Evolutionary conservation across 2,113 vertebrate genomes (phyloP), one percentile per base, ranked within the genome.

Genomic region (Ictalurus punctatus): DNA sequence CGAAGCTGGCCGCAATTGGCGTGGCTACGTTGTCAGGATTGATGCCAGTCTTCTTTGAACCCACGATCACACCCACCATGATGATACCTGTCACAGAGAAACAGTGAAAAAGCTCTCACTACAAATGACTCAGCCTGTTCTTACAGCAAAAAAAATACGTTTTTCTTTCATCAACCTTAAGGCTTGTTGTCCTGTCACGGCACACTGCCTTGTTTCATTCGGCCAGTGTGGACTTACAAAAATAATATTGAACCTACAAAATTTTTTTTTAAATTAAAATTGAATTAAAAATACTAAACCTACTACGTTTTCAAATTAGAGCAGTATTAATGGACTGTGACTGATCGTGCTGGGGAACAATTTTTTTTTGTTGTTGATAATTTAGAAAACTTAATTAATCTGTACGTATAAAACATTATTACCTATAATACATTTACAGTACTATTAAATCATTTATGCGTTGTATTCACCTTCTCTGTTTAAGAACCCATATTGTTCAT

Each of bases 1-100:
- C 98, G 91, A 99, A 98, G 90, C 98, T 99, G 92, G 98, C 98
- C 30, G 98, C 98, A 83, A 99, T 99, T 58, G 98, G 98, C 8
- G 98, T 99, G 83, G 98, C 98, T 87, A 99, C 97, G 0, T 99
- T 99, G 94, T 99, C 98, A 82, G 98, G 98, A 93, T 99, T 99
- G 93, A 99, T 98, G 63, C 98, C 98, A 0, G 98, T 99, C 95
- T 99, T 98, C 96, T 99, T 99, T 0, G 98, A 99, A 61, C 98
- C 98, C 92, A 99, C 98, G 9, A 99, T 99, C 90, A 99, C 98
- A 23, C 97, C 98, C 92, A 99, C 98, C 97, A 99, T 99, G 93
- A 99, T 98, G 93, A 98, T 96, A 92, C 98, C 98, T 98, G 92
- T 73, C 44, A 58, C 65, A 4, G 52, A 92, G 34, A 89, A 25